Evolutionary conservation across 1,140 invertebrate genomes (phyloP), one percentile per base, ranked within the genome.

Genomic region (Drosophila pachea): DNA sequence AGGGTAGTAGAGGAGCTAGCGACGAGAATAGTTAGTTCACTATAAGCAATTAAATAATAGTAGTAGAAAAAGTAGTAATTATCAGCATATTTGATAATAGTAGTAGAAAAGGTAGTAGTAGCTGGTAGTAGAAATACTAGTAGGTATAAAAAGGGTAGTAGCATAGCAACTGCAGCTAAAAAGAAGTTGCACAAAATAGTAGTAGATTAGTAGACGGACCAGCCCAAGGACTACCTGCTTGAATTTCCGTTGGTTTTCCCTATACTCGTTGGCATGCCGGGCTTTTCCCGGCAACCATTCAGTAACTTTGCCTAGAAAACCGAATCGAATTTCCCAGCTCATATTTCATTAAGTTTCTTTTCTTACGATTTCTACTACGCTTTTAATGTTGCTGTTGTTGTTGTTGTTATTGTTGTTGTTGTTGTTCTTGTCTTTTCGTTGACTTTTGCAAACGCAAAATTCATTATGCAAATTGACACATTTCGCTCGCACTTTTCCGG

Each of bases 391-490:
- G n/a, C n/a, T n/a, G n/a, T n/a, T n/a, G n/a, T n/a, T n/a, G n/a
- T n/a, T n/a, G n/a, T n/a, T n/a, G n/a, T n/a, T n/a, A n/a, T n/a
- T n/a, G n/a, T n/a, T n/a, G n/a, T n/a, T n/a, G n/a, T n/a, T n/a
- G n/a, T n/a, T n/a, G n/a, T n/a, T n/a, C n/a, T n/a, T n/a, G n/a
- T n/a, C n/a, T n/a, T n/a, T n/a, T 32, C 14, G 9, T 35, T 47
- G 22, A 22, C 22, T 59, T 45, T 53, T 61, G 29, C 22, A 56
- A 68, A 62, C 42, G 35, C 14, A 22, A 53, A 43, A 54, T 60
- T 68, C 75, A 64, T 83, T 83, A 74, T 68, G 78, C 78, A 83
- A 83, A 78, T 78, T 78, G 79, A 79, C 73, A 83, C 76, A 84
- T 79, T 79, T 74, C 60, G 53, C 55, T 74, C 53, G 49, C 54